Base-by-base conservation (phyloP, 2,797 vertebrate species). In the Chromobotia macracanthus region DNA sequence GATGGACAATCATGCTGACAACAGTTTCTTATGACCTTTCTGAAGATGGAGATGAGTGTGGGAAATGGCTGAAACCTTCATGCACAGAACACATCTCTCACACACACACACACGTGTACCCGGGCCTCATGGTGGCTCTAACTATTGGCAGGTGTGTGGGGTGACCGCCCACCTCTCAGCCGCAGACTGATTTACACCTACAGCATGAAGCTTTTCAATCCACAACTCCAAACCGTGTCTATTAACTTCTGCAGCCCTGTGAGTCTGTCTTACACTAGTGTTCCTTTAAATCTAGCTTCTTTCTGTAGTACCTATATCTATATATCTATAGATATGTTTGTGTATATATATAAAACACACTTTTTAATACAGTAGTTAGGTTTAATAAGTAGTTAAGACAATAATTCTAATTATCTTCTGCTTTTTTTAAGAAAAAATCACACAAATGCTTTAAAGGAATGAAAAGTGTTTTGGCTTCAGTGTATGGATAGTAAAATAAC, bases 161-260 rank as follows among this genome's bases (percentile, higher is more conserved):
- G 75, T 3, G 70, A 70, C 46, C 60, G 72, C 51, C 18, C 1
- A 61, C 68, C 38, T 77, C 71, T 3, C 10, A 23, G 44, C 44
- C 70, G 64, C 48, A 58, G 68, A 35, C 3, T 84, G 84, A 89
- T 89, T 91, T 88, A 83, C 75, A 66, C 61, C 51, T 70, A 19
- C 72, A 64, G 69, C 12, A 66, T 64, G 68, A 56, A 16, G 60
- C 77, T 65, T 71, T 65, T 79, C 77, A 64, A 41, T 79, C 58
- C 58, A 50, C n/a, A 6, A 15, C 63, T 23, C 15, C 63, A 51
- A 28, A 18, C 56, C 11, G 12, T 64, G 15, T 79, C 65, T 69
- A 75, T 61, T 61, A 72, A 65, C 77, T 79, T 60, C 68, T 79
- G 66, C 44, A 61, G 28, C 67, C 23, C 38, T 25, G 28, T 25